phyloP scores from a whole-genome alignment of 2,113 vertebrate genomes.

The Rhynchopsitta pachyrhyncha region DNA sequence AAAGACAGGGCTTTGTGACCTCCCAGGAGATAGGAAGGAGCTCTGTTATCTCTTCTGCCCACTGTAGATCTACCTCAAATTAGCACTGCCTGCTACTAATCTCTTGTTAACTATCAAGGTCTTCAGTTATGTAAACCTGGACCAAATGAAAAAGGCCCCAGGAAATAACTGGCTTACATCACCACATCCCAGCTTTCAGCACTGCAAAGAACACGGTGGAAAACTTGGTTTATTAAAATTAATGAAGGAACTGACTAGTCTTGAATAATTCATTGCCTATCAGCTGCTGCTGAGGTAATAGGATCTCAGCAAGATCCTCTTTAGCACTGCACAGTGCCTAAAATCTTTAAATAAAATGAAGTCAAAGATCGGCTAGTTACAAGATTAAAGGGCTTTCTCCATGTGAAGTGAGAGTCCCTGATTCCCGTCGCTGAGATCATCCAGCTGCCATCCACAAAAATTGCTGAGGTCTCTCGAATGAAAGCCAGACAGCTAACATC shows the following conservation, averaged over 20 bases:
- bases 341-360: constrained; percentile 45
- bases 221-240: constrained; percentile 71
- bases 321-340: constrained; percentile 5
- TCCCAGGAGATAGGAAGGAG: neutral
- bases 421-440: neutral
- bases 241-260: constrained; percentile 60
- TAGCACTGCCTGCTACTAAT: neutral
- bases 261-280: constrained; percentile 70
- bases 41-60: neutral
- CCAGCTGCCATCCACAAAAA: neutral
- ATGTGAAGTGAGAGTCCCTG: neutral
- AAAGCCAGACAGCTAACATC: neutral
- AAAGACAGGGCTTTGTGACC: neutral
- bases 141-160: neutral
- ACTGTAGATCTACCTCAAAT: neutral
- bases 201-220: constrained; percentile 17
- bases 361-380: neutral
- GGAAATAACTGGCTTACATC: constrained; percentile 31
- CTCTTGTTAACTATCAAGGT: neutral
- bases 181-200: constrained; percentile 14
- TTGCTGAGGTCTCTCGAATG: neutral
- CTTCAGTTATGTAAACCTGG: neutral
- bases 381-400: constrained; percentile 15
- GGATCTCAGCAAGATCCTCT: constrained; percentile 51
- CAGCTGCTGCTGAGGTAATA: constrained; percentile 59